Percentiles rank a stretch among this genome's conserved stretches.
These are phyloP conservation scores for Pardalotus punctatus DNA, from an alignment of 2,113 vertebrate genomes.

Conservation along the genomic window DNA sequence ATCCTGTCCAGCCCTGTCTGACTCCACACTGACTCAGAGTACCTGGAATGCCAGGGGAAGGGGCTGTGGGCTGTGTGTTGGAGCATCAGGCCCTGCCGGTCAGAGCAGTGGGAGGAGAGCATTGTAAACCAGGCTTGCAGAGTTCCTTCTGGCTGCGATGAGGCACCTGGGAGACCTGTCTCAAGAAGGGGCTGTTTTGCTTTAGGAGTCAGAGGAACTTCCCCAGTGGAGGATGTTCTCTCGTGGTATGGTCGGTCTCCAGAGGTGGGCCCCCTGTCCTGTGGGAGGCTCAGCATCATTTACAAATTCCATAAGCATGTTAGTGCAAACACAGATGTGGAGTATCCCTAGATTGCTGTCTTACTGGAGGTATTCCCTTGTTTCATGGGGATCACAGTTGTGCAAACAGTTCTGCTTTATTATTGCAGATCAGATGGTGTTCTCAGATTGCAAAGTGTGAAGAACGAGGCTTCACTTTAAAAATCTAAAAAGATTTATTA, in stretches of 20 bases:
- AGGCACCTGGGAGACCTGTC: neutral
- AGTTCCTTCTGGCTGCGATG: neutral
- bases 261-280: neutral
- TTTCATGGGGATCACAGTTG: neutral
- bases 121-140: rapidly evolving
- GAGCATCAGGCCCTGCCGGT: rapidly evolving
- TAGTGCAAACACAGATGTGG: neutral
- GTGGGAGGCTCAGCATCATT: neutral
- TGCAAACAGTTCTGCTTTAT: neutral
- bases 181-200: neutral
- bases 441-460: neutral
- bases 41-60: rapidly evolving
- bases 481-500: too few relatives aligned
- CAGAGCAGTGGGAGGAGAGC: neutral
- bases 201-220: neutral
- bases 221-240: neutral
- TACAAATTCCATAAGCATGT: neutral
- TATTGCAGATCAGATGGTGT: neutral
- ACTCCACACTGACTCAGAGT: rapidly evolving
- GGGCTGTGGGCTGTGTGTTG: too few relatives aligned
- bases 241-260: neutral
- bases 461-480: too few relatives aligned
- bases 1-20: neutral
- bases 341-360: neutral
- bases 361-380: neutral